Evolutionary conservation across 2,113 vertebrate genomes (phyloP), one percentile per base, ranked within the genome.

Genomic region (Hippocampus mohnikei): DNA sequence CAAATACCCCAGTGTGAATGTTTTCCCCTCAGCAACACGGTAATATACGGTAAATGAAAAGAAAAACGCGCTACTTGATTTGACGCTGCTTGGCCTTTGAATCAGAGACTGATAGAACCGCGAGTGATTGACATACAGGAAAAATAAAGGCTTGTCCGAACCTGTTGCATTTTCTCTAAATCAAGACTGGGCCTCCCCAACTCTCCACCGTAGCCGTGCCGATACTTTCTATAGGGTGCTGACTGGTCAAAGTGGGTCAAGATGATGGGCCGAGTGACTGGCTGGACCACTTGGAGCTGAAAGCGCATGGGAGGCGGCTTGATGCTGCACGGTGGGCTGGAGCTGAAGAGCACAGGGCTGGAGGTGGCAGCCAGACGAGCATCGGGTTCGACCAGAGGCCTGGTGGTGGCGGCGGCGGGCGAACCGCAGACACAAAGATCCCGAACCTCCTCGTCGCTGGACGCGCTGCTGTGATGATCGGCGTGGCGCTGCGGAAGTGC

Each of bases 101-200:
- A 42, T 2, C 21, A 41, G 21, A 64, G 5, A 5, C 40, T 64
- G 40, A 21, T 40, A 11, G n/a, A 41, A 63, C 11, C 13, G 8
- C 2, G 1, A 23, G 21, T 42, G 5, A 40, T 63, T 42, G 40
- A 9, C 40, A 42, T 8, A 13, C 27, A 52, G 29, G 2, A 15
- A 44, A 59, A 70, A 63, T 53, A 11, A 73, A 15, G 15, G 41
- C 41, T 16, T 41, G 15, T 23, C 80, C 93, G 77, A 89, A 96
- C 95, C 94, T 96, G 95, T 88, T 96, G 95, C 95, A 96, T 96
- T 88, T 96, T 96, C 89, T 96, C 95, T 78, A 96, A 83, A 77
- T 96, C 95, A 64, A 96, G 91, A 88, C 95, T 96, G 65, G 95
- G 95, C 82, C 95, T 91, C 70, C 93, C 89, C 23, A 83, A 84